These are phyloP conservation scores for Pammene fasciana DNA, from an alignment of 2,888 invertebrate species.

Conservation along the genomic window DNA sequence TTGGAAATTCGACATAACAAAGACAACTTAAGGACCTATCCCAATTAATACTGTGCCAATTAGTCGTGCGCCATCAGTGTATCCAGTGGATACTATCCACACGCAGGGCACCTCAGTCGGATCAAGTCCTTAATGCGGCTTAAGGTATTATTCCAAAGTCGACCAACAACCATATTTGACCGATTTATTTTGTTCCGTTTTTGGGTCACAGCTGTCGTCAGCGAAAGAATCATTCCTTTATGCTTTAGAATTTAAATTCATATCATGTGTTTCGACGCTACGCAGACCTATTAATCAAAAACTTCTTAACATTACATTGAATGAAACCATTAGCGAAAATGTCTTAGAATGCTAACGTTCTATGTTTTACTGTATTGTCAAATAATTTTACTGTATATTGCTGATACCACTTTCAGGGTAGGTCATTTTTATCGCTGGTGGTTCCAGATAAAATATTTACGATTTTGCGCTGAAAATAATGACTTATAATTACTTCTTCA, in stretches of 20 bases:
- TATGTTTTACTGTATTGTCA: not conserved
- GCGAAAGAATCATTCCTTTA: not conserved
- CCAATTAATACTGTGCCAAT: not conserved
- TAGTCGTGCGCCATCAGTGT: not conserved
- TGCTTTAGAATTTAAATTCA: not conserved
- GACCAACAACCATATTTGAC: not conserved
- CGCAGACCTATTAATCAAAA: constrained; percentile 1
- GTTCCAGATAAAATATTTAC: not conserved
- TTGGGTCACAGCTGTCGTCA: not conserved
- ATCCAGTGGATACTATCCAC: too few species aligned
- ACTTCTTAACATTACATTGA: not conserved
- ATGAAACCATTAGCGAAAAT: constrained; percentile 7
- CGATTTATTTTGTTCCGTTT: not conserved
- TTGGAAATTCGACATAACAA: constrained; percentile 14
- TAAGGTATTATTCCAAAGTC: not conserved
- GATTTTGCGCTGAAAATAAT: constrained; percentile 22
- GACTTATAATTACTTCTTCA: constrained; percentile 20
- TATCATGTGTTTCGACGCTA: constrained; percentile 3
- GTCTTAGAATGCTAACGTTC: not conserved
- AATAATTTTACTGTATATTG: not conserved
- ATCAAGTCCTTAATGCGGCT: not conserved
- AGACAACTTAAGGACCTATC: constrained; percentile 1
- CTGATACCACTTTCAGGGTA: not conserved
- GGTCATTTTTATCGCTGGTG: not conserved
- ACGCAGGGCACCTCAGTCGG: not conserved